Evolutionary conservation across 2,113 vertebrate species (phyloP), one percentile per base, ranked within the genome.

Genomic region (Coracopsis vasa): DNA sequence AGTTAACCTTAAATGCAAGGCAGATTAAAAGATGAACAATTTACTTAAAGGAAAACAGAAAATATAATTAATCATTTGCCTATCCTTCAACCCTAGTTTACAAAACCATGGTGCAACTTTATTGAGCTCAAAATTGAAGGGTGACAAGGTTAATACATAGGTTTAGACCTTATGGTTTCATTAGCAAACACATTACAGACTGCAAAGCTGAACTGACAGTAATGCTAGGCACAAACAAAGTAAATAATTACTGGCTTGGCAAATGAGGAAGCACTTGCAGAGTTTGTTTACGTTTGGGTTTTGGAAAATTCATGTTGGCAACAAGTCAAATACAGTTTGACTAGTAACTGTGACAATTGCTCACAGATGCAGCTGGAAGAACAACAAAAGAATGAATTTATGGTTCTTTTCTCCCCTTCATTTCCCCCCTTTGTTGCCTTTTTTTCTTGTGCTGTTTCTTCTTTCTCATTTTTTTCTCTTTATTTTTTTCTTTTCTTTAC

Each of bases 271-370:
- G 97, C 96, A 97, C 97, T 98, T 98, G 97, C 98, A 96, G 97
- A 97, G 98, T 98, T 98, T 98, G 98, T 98, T 99, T 99, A 98
- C 97, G 97, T 98, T 98, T 95, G 93, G 95, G 95, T 98, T 98
- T 98, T 97, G 97, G 98, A 98, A 98, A 98, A 97, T 98, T 98
- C 98, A 90, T 97, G 98, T 98, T 98, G 98, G 98, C 98, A 98
- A 98, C 95, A 98, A 98, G 97, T 98, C 98, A 98, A 98, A 97
- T 98, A 96, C 97, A 97, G 96, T 98, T 98, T 97, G 97, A 98
- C 96, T 97, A 97, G 98, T 98, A 98, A 98, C 98, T 98, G 98
- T 97, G 98, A 98, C 98, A 99, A 99, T 99, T 99, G 98, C 98
- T 98, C 97, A 95, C 93, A 98, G 98, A 98, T 99, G 98, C 98